Percentiles rank a stretch among this genome's conserved stretches.
Evolutionary conservation across 1,140 invertebrate species (phyloP).

Genomic region (Drosophila biarmipes): DNA sequence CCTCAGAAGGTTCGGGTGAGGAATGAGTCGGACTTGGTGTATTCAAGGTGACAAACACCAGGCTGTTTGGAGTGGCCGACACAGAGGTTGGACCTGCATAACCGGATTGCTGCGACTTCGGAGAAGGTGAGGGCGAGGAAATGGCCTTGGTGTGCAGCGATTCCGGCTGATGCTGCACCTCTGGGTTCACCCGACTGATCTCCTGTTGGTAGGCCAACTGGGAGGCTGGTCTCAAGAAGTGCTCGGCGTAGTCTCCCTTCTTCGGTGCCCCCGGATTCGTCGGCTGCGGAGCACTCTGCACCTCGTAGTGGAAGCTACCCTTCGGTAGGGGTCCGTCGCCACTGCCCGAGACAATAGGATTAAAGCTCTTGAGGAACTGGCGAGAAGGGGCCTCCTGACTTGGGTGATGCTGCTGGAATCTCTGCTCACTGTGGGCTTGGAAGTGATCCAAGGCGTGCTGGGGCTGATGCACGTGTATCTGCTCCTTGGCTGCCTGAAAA

Average conservation of each 20-base stretch:
- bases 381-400: constrained; percentile 68
- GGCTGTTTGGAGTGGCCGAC: constrained; percentile 33
- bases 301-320: constrained; percentile 73
- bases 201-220: constrained; percentile 55
- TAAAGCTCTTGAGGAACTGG: constrained; percentile 76
- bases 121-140: constrained; percentile 42
- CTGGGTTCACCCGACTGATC: constrained; percentile 15
- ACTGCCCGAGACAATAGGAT: constrained; percentile 57
- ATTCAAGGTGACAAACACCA: constrained; percentile 71
- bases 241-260: constrained; percentile 26
- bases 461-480: background rate
- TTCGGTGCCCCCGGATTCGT: constrained; percentile 6
- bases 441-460: constrained; percentile 43
- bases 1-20: constrained; percentile 6
- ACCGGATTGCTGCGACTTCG: constrained; percentile 2
- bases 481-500: background rate
- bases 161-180: constrained; percentile 13
- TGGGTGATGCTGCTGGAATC: constrained; percentile 36
- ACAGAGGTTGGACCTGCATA: constrained; percentile 48
- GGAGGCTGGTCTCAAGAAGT: constrained; percentile 35
- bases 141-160: constrained; percentile 59
- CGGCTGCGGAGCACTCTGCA: constrained; percentile 22
- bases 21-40: constrained; percentile 25
- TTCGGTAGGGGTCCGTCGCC: constrained; percentile 50
- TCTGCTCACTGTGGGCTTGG: constrained; percentile 57